Base-by-base conservation (phyloP, 2,797 vertebrate genomes). In the Megalops cyprinoides region DNA sequence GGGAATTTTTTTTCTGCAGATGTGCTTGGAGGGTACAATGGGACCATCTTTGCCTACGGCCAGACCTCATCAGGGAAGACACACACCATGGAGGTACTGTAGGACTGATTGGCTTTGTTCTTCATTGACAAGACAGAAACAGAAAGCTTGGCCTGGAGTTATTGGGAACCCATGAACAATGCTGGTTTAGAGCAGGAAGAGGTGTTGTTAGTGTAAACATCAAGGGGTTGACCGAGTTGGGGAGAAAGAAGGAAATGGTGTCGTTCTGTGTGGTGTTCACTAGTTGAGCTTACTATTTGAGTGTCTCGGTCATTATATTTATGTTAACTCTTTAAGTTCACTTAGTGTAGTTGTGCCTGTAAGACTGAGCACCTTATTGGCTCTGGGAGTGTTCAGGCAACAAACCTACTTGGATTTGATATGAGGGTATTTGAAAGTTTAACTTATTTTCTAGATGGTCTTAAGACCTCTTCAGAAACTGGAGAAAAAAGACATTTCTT, bases 11-110 rank as follows among this genome's bases (percentile, higher is more conserved):
- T 81, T 79, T 53, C 78, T 87, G 12, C 87, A 98, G 97, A 98
- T 94, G 97, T 99, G 76, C 92, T 99, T 82, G 96, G 95, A 49
- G 98, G 98, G 48, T 99, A 99, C 82, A 99, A 99, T 0, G 98
- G 98, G 80, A 99, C 98, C 0, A 97, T 99, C 91, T 99, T 99
- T 84, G 98, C 97, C 0, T 98, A 99, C 15, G 97, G 97, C 20
- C 97, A 99, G 89, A 99, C 97, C 0, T 95, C 97, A 0, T 99
- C 97, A 69, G 97, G 98, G 85, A 99, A 99, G 89, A 99, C 98
- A 0, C 98, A 99, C 86, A 99, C 98, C 0, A 99, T 99, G 98
- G 98, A 99, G 96, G 98, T 99, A n/a, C n/a, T n/a, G n/a, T n/a
- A 88, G 86, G 88, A 83, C n/a, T 73, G 60, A 0, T 28, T 77